A percentile compares a stretch with the other conserved stretches of the same genome.
Evolutionary conservation across 2,888 invertebrate species (phyloP).

Genomic region (Epicampocera succincta): DNA sequence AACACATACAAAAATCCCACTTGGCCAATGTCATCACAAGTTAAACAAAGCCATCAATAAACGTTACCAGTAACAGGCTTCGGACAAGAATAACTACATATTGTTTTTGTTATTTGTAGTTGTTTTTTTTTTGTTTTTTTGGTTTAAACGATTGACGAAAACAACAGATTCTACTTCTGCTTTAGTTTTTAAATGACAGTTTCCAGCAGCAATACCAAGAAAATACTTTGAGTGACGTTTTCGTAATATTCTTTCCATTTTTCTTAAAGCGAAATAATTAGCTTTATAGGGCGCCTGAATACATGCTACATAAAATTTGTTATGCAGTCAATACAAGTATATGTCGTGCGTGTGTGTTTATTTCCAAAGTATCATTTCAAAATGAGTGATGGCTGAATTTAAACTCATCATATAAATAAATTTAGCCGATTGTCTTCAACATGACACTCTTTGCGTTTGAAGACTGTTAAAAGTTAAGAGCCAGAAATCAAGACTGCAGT

Average conservation of each 20-base stretch:
- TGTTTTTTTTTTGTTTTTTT: background rate
- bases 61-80: conserved; percentile 17
- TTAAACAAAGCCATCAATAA: conserved; percentile 51
- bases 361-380: background rate
- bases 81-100: background rate
- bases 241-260: conserved; percentile 2
- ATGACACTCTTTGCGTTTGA: no score
- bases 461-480: no score
- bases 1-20: conserved; percentile 27
- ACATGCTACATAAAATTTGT: conserved; percentile 16
- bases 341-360: background rate
- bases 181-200: conserved; percentile 44
- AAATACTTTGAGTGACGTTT: conserved; percentile 17
- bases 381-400: no score
- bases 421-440: no score
- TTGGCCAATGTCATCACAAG: conserved; percentile 49
- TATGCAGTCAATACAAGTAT: background rate
- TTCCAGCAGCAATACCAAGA: conserved; percentile 22
- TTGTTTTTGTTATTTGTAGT: conserved; percentile 1
- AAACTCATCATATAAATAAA: no score
- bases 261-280: conserved; percentile 18
- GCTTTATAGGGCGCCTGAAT: conserved; percentile 29
- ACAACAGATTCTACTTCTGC: conserved; percentile 58
- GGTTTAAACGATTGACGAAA: conserved; percentile 38
- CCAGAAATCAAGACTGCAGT: no score